Base-by-base conservation (phyloP, 2,888 invertebrate species). In the Hofmannophila pseudospretella region DNA sequence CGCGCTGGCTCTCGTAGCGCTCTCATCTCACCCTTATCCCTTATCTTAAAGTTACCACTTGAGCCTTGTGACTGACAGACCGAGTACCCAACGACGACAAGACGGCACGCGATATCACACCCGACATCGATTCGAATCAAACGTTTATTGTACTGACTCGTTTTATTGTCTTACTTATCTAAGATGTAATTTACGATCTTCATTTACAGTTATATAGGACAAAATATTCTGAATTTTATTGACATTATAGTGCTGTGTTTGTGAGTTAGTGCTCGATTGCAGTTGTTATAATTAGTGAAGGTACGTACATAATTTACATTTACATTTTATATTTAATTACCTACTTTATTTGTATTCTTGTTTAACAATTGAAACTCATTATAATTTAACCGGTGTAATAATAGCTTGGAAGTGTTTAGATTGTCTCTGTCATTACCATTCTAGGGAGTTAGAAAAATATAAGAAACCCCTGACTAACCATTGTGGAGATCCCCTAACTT, bases 21-120 rank as follows among this genome's bases (percentile, higher is more conserved):
- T 62, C 64, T 60, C 67, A 59, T 70, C 67, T 64, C 51, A 49
- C 56, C 64, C 67, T 67, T 65, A 72, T 69, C 67, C 70, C 65
- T 74, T 76, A 77, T 79, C 70, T 57, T 48, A 47, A 63, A 54
- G 56, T 53, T 44, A 35, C 45, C 57, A 66, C 65, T 60, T 45
- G 47, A 65, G 47, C 58, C 70, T 71, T 70, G 73, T 74, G 76
- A 74, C 69, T 69, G 38, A 48, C 49, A 49, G 44, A 57, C 51
- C 49, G 45, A 35, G 31, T 45, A 49, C 47, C 48, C 54, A 57
- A 49, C 58, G 32, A 44, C 44, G 42, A 8, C 14, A 8, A 29
- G 23, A 26, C 29, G 29, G 16, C 23, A 44, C 39, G 58, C 52
- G 59, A 60, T 67, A 72, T 63, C 61, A 47, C 50, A 45, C 45